These are phyloP conservation scores for Colistium nudipinnis DNA, from an alignment of 2,113 vertebrate species.

Conservation along the genomic window DNA sequence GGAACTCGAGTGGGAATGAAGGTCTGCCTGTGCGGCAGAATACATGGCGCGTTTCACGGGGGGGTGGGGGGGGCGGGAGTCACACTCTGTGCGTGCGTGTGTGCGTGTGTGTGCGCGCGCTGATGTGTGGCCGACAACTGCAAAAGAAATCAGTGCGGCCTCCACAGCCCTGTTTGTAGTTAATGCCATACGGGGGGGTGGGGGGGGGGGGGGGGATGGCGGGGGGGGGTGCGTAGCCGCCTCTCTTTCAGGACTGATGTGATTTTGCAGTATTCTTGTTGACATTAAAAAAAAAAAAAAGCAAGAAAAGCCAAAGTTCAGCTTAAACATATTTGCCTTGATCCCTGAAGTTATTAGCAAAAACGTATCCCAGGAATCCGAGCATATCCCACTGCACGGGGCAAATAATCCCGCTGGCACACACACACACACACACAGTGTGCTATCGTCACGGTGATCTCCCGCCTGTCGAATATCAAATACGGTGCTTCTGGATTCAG, in stretches of 20 bases:
- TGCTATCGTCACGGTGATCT: slow-evolving; percentile 58
- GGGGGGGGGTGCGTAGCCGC: too few relatives aligned
- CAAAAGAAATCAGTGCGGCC: slow-evolving; percentile 59
- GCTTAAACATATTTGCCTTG: slow-evolving; percentile 11
- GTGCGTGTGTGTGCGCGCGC: slow-evolving; percentile 34
- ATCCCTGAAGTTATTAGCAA: background rate
- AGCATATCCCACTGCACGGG: slow-evolving; percentile 12
- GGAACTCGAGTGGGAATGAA: slow-evolving; percentile 59
- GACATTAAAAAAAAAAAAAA: too few relatives aligned
- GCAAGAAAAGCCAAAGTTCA: background rate
- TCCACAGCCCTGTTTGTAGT: slow-evolving; percentile 36
- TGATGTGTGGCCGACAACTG: slow-evolving; percentile 49
- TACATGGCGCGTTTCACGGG: slow-evolving; percentile 59
- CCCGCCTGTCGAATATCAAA: slow-evolving; percentile 73
- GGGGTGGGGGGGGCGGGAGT: background rate
- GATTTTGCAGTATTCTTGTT: too few relatives aligned
- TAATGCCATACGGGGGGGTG: slow-evolving; percentile 35
- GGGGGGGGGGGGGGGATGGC: slow-evolving; percentile 34
- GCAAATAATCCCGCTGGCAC: slow-evolving; percentile 49
- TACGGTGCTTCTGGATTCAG: slow-evolving; percentile 67
- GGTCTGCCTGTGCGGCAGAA: slow-evolving; percentile 46
- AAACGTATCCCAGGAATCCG: slow-evolving; percentile 2
- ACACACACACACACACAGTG: too few relatives aligned
- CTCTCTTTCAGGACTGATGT: too few relatives aligned
- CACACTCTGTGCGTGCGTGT: slow-evolving; percentile 11